Evolutionary conservation across 2,113 vertebrate species (phyloP).

Genomic region (Semnopithecus entellus): DNA sequence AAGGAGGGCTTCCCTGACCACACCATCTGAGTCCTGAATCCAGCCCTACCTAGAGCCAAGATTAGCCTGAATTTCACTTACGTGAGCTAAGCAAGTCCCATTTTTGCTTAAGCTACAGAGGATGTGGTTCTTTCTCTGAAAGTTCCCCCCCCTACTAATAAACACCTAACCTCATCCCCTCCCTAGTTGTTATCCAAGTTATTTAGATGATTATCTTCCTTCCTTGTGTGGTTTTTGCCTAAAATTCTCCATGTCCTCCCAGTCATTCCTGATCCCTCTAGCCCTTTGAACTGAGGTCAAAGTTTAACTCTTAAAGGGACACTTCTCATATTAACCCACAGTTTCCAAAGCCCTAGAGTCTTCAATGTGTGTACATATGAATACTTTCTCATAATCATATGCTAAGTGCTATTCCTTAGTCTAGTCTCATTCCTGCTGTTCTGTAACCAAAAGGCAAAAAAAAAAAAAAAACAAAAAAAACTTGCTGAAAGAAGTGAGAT

Average conservation of each 20-base stretch:
- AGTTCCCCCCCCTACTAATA: background rate
- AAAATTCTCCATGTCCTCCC: background rate
- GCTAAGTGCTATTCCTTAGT: background rate
- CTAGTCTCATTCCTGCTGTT: background rate
- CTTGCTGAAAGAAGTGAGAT: background rate
- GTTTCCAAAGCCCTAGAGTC: background rate
- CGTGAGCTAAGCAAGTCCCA: background rate
- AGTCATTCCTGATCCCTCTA: background rate
- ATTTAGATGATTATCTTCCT: background rate
- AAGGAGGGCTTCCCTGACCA: background rate
- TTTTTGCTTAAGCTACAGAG: background rate
- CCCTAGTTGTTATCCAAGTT: background rate
- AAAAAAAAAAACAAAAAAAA: background rate
- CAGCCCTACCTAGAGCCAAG: background rate
- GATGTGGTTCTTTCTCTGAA: background rate
- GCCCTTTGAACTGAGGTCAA: constrained; percentile 43
- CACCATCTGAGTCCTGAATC: background rate
- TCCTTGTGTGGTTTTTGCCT: background rate
- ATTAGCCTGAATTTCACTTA: background rate
- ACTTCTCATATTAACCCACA: background rate
- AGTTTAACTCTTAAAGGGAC: background rate
- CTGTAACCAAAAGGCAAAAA: background rate
- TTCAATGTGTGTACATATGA: background rate
- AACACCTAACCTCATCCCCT: background rate
- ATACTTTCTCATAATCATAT: background rate